Percentiles rank a stretch among this genome's conserved stretches.
These are phyloP conservation scores for Regulus satrapa DNA, from an alignment of 2,113 vertebrate genomes.

Conservation along the genomic window DNA sequence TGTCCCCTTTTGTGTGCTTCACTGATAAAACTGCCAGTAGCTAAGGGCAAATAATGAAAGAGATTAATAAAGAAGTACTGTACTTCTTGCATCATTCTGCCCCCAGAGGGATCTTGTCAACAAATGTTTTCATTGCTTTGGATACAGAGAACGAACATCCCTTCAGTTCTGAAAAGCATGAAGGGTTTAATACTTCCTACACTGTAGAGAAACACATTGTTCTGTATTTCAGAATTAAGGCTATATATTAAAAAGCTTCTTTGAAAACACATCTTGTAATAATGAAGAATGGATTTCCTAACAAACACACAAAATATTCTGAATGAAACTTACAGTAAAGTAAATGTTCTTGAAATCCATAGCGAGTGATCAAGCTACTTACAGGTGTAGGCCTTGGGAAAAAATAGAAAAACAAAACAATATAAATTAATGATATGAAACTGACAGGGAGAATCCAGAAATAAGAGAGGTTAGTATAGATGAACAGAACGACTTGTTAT, in stretches of 20 bases:
- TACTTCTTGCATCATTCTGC: background rate
- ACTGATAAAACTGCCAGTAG: background rate
- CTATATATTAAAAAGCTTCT: background rate
- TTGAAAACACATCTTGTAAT: background rate
- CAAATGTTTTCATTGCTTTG: background rate
- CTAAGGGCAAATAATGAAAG: background rate
- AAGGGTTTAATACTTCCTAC: background rate
- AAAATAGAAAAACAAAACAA: background rate
- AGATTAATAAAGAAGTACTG: background rate
- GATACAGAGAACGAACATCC: background rate
- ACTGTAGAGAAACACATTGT: background rate
- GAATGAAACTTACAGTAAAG: slow-evolving; percentile 89
- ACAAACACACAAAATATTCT: background rate
- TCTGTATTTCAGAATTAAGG: background rate
- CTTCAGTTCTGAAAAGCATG: background rate
- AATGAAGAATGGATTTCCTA: background rate
- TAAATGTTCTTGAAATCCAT: slow-evolving; percentile 94
- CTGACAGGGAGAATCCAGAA: background rate
- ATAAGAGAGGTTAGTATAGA: background rate
- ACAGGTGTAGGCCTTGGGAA: slow-evolving; percentile 85
- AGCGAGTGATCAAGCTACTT: slow-evolving; percentile 84
- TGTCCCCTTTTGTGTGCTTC: background rate
- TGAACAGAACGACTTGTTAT: background rate
- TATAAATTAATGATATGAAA: background rate
- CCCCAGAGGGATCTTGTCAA: background rate